phyloP scores from a whole-genome alignment of 2,888 invertebrate genomes.

The Sepioteuthis lessoniana region DNA sequence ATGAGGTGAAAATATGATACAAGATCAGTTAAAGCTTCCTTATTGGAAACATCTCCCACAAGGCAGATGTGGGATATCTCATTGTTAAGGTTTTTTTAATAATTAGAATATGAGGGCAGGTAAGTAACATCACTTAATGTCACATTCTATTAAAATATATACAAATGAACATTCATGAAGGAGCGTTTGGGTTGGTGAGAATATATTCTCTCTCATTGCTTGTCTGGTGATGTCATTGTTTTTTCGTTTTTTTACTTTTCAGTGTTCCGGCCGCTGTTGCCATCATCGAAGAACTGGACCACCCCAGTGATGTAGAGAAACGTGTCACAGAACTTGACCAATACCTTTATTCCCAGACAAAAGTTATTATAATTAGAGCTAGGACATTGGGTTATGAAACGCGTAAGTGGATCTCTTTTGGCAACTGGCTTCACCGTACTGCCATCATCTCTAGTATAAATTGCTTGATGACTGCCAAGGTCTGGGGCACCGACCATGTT shows the following conservation, averaged over 20 bases:
- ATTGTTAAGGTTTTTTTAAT: no score
- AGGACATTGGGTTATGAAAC: background rate
- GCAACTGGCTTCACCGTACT: background rate
- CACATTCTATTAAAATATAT: no score
- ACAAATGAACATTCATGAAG: no score
- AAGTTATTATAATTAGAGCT: background rate
- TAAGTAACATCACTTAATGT: no score
- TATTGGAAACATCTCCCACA: no score
- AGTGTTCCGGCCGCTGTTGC: background rate
- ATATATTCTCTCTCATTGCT: no score
- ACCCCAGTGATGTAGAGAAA: background rate
- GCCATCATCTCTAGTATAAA: slow-evolving; percentile 6
- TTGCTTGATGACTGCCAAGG: background rate
- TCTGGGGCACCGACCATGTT: background rate
- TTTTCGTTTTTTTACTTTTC: background rate
- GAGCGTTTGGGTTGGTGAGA: no score
- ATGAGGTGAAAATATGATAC: no score
- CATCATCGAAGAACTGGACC: background rate
- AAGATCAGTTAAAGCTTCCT: no score
- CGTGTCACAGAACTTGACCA: background rate
- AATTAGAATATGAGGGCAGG: no score
- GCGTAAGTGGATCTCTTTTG: background rate
- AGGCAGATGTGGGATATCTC: no score
- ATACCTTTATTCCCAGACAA: background rate
- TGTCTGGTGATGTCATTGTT: background rate